phyloP scores from a whole-genome alignment of 1,140 invertebrate species.

The Apis laboriosa region DNA sequence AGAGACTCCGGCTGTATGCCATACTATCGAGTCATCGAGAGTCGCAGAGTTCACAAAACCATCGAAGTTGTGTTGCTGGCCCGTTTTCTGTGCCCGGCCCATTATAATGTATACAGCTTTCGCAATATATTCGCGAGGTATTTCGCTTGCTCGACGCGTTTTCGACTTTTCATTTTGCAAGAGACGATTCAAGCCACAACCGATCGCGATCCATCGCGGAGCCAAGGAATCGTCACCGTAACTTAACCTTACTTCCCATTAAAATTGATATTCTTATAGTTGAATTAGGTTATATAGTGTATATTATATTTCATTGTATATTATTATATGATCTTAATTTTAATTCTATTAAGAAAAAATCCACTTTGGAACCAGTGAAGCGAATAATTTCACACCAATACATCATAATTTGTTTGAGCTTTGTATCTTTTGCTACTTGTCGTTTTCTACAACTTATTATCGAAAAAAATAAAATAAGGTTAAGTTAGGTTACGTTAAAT shows the following conservation, averaged over 20 bases:
- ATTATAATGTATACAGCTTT: constrained; percentile 74
- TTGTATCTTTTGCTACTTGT: too few species aligned
- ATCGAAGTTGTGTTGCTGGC: constrained; percentile 37
- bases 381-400: too few species aligned
- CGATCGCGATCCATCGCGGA: constrained; percentile 38
- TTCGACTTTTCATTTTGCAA: constrained; percentile 69
- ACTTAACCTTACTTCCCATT: constrained; percentile 15
- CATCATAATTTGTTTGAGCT: too few species aligned
- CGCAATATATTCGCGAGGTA: constrained; percentile 66
- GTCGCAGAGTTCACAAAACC: not conserved
- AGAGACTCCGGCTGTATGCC: not conserved
- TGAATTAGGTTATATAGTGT: not conserved
- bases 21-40: not conserved
- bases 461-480: too few species aligned
- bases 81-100: constrained; percentile 65
- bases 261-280: not conserved
- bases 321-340: too few species aligned
- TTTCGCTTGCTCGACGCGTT: constrained; percentile 76
- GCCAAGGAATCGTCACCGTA: not conserved
- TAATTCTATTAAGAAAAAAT: too few species aligned
- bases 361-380: too few species aligned
- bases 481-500: too few species aligned
- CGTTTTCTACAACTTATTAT: too few species aligned
- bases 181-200: constrained; percentile 14
- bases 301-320: too few species aligned